Percentiles rank a stretch among this genome's conserved stretches.
Evolutionary conservation across 2,888 invertebrate genomes (phyloP).

Genomic region (Agonopterix arenella): DNA sequence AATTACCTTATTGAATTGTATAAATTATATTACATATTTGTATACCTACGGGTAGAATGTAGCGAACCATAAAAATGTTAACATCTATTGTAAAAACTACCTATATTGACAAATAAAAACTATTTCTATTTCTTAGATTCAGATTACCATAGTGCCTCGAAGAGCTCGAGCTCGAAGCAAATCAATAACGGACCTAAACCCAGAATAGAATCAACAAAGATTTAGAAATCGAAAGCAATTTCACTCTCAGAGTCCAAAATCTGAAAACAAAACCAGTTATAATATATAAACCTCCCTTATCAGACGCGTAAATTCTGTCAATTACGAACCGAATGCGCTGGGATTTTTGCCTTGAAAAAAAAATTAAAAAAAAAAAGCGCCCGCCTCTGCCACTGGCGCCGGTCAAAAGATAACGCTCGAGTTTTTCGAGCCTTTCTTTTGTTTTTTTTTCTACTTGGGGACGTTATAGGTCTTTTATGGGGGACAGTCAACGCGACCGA

Average conservation of each 20-base stretch:
- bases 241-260: slow-evolving; percentile 3
- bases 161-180: no score
- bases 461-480: slow-evolving; percentile 48
- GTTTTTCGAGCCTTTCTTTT: slow-evolving; percentile 37
- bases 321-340: slow-evolving; percentile 31
- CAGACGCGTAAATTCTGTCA: slow-evolving; percentile 61
- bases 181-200: no score
- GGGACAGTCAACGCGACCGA: slow-evolving; percentile 27
- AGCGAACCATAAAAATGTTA: no score
- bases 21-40: no score
- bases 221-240: slow-evolving; percentile 15
- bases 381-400: slow-evolving; percentile 53
- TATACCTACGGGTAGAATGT: no score
- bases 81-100: no score
- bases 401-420: slow-evolving; percentile 41
- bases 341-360: slow-evolving; percentile 26
- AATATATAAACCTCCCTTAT: slow-evolving; percentile 42
- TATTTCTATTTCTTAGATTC: no score
- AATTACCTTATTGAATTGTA: no score
- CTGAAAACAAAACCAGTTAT: slow-evolving; percentile 21
- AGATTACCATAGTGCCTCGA: no score
- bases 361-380: slow-evolving; percentile 20
- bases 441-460: slow-evolving; percentile 33
- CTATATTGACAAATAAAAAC: no score
- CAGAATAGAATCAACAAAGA: slow-evolving; percentile 3